Base-by-base conservation (phyloP, 2,797 vertebrate genomes). In the Cyprinodon diabolis region DNA sequence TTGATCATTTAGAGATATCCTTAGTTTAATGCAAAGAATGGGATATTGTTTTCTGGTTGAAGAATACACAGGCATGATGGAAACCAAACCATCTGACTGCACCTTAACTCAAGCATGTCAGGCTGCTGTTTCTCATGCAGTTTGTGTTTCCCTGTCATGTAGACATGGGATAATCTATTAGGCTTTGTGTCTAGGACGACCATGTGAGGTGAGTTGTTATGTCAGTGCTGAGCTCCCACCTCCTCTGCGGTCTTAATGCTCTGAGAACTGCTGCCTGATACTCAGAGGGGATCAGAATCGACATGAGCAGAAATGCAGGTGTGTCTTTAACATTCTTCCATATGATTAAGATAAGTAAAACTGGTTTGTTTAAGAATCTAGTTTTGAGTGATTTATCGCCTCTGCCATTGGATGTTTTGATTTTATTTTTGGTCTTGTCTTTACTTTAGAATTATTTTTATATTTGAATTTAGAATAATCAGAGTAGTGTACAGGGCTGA, bases 221-320 rank as follows among this genome's bases (percentile, higher is more conserved):
- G 71, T 83, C 83, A 80, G 83, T 77, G 82, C 77, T 55, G 57
- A 72, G 86, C 87, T 71, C 35, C 30, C 30, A 30, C 68, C 82
- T 74, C 90, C 82, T 69, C 73, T 90, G 91, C 89, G 84, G 89
- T 94, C 80, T 84, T 90, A 90, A 90, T 81, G 77, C 88, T 90
- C 89, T 86, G 82, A 75, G 86, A 88, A 84, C 80, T 81, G 76
- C 87, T 72, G 82, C 86, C 85, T 80, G 86, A 76, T 94, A 95
- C 94, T 94, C 81, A 89, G 93, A 94, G 94, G 88, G 91, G 88
- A 92, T 91, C 91, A 90, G 77, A 85, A 86, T 84, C 67, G 21
- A 68, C 76, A 57, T 86, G 78, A 82, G 87, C 90, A 90, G 91
- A 90, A 93, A 91, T 92, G 87, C 87, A 90, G 90, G 90, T 92